Evolutionary conservation across 1,140 invertebrate genomes (phyloP), one percentile per base, ranked within the genome.

Genomic region (fruit fly (Drosophila melanogaster)): DNA sequence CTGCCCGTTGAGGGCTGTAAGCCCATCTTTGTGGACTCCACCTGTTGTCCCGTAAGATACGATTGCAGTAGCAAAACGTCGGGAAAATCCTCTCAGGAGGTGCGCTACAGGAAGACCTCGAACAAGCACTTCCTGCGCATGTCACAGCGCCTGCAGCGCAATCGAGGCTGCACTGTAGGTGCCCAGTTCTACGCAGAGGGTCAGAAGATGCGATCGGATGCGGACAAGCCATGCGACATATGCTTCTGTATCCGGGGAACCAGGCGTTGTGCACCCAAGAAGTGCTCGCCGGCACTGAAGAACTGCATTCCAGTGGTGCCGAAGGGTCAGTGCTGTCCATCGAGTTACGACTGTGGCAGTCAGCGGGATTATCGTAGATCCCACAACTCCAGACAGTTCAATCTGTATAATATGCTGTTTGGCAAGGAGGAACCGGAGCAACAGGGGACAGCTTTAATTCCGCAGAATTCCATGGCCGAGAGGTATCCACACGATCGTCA

Each of bases 11-110:
- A 95, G 5, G 96, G 96, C 22, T 98, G 97, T 86, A 94, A 92
- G 17, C 93, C 94, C 0, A 92, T 93, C 1, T 96, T 96, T 79
- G 93, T 95, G 1, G 93, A 95, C 14, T 95, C 95, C 54, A 95
- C 96, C 5, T 98, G 97, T 91, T 98, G 97, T 85, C 97, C 97
- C 1, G 94, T 96, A 46, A 94, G 95, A 40, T 98, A 98, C 92
- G 95, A 97, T 81, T 98, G 97, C 92, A 94, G 93, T 4, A 93
- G 93, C 92, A 89, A 94, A 80, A 90, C 92, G 17, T 56, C 90
- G 58, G 72, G 89, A n/a, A 90, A 91, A 54, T 90, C 90, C 3
- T 92, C 89, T 0, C 89, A 92, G 44, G 86, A 87, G 47, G 77
- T 91, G 19, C 83, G 81, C 43, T 85, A 78, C 60, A 61, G 77